phyloP scores from a whole-genome alignment of 2,113 vertebrate genomes.

The Anser cygnoides region DNA sequence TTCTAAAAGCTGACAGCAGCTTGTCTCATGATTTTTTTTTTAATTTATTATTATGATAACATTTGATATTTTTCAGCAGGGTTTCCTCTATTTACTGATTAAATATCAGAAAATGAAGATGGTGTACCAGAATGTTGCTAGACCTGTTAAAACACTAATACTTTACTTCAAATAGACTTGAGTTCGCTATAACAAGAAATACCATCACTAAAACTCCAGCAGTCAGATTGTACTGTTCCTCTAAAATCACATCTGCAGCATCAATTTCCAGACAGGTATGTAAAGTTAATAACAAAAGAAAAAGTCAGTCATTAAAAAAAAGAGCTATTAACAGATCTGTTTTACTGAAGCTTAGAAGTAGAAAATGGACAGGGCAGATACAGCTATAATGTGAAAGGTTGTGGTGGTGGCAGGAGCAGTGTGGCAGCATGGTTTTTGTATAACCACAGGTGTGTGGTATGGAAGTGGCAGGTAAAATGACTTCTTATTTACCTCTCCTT shows the following conservation, averaged over 20 bases:
- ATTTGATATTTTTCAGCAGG: not conserved
- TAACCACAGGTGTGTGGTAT: not conserved
- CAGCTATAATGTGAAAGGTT: not conserved
- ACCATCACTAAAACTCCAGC: not conserved
- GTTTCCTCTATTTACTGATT: not conserved
- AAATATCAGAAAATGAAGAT: not conserved
- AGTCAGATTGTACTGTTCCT: not conserved
- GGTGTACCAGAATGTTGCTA: fast-evolving
- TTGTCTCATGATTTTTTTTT: not conserved
- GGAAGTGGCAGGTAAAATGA: not conserved
- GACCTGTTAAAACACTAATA: not conserved
- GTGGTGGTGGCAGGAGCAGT: not conserved
- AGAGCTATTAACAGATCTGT: not conserved
- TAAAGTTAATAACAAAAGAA: not conserved
- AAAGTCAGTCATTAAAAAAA: not conserved
- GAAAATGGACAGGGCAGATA: not conserved
- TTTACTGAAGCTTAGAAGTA: not conserved
- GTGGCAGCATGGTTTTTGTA: not conserved
- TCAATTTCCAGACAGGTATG: not conserved
- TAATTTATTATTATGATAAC: not conserved
- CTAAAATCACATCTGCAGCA: not conserved
- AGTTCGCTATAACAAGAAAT: not conserved
- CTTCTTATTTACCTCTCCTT: not conserved
- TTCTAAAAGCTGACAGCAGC: not conserved
- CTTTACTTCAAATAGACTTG: not conserved